phyloP scores from a whole-genome alignment of 2,888 invertebrate genomes.

The Lordiphosa andalusiaca region DNA sequence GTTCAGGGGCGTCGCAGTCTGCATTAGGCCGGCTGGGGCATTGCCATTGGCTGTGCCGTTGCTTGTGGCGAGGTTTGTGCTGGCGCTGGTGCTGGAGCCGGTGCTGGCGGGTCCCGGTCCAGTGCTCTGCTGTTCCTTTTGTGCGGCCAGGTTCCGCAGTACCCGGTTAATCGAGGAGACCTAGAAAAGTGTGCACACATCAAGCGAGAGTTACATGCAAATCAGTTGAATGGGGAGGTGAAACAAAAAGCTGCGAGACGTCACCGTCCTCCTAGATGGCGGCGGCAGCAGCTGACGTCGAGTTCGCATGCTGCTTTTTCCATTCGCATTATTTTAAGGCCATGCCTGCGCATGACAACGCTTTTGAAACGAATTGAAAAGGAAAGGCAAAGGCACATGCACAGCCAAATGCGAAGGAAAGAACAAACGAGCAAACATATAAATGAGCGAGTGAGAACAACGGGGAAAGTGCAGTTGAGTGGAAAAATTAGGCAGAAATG shows the following conservation, averaged over 20 bases:
- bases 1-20: constrained; percentile 75
- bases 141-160: constrained; percentile 95
- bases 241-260: constrained; percentile 20
- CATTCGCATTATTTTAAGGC: constrained; percentile 82
- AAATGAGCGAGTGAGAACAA: constrained; percentile 63
- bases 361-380: constrained; percentile 60
- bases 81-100: constrained; percentile 14
- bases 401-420: constrained; percentile 27
- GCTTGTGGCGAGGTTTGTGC: constrained; percentile 24
- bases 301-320: constrained; percentile 16
- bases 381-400: constrained; percentile 15
- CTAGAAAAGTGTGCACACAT: constrained; percentile 37
- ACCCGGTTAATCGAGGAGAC: constrained; percentile 92
- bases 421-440: constrained; percentile 50
- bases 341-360: constrained; percentile 64
- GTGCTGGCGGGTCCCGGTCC: constrained; percentile 21
- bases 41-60: constrained; percentile 31
- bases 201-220: too few relatives aligned
- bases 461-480: constrained; percentile 66
- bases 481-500: constrained; percentile 74
- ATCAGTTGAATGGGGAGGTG: too few relatives aligned
- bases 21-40: constrained; percentile 47
- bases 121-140: constrained; percentile 85
- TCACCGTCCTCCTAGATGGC: constrained; percentile 13
- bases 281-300: constrained; percentile 31